Percentiles rank a stretch among this genome's conserved stretches.
Evolutionary conservation across 2,797 vertebrate species (phyloP).

Genomic region (Apodemus agrarius): DNA sequence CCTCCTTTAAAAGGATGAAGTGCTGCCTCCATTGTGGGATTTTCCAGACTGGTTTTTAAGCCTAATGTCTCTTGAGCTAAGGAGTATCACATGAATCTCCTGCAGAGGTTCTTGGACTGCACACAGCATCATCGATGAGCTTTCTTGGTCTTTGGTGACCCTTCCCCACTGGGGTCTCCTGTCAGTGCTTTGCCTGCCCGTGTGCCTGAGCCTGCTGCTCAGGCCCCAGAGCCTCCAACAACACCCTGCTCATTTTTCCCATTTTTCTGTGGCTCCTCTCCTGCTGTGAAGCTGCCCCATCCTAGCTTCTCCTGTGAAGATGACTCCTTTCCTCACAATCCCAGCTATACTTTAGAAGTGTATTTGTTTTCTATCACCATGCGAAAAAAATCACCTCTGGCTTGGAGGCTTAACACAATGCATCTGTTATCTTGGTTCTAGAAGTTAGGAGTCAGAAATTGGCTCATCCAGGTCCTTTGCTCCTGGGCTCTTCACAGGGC

Average conservation of each 20-base stretch:
- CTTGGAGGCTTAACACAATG: background rate
- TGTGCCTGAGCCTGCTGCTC: background rate
- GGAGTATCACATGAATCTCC: background rate
- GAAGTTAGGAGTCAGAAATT: background rate
- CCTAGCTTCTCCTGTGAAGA: background rate
- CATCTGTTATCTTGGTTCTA: background rate
- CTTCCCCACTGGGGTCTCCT: background rate
- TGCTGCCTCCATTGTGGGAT: background rate
- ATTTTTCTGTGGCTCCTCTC: background rate
- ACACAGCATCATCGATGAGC: background rate
- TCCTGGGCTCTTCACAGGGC: background rate
- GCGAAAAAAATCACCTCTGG: background rate
- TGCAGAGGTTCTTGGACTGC: background rate
- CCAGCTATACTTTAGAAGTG: slow-evolving; percentile 21
- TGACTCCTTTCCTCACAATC: background rate
- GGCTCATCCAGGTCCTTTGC: background rate
- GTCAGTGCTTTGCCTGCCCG: background rate
- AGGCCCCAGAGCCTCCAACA: background rate
- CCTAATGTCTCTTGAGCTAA: slow-evolving; percentile 25
- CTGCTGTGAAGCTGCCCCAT: background rate
- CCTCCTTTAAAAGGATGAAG: slow-evolving; percentile 22
- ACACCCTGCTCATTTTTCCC: background rate
- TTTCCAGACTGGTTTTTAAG: slow-evolving; percentile 48
- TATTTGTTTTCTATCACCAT: background rate
- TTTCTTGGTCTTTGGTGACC: background rate